These are phyloP conservation scores for Chloroceryle inda DNA, from an alignment of 2,797 vertebrate genomes.

Conservation along the genomic window DNA sequence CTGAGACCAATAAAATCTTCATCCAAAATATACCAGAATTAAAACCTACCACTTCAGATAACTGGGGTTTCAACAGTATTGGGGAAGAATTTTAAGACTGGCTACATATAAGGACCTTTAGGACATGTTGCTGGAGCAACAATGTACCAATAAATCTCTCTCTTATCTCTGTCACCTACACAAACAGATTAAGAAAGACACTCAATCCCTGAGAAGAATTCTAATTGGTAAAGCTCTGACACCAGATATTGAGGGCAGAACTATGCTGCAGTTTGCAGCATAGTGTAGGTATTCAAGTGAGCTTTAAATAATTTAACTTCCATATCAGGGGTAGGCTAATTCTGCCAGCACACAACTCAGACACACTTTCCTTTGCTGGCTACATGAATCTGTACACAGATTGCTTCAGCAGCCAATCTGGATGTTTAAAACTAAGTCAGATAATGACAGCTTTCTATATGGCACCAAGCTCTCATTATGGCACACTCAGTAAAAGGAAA, in stretches of 20 bases:
- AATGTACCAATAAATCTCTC: not conserved
- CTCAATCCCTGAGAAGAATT: not conserved
- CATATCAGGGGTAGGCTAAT: not conserved
- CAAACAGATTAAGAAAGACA: not conserved
- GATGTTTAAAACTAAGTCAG: not conserved
- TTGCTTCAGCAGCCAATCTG: not conserved
- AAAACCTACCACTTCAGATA: not conserved
- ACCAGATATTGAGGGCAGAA: not conserved
- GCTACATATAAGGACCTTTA: not conserved
- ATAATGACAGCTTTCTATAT: not conserved
- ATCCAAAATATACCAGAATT: not conserved
- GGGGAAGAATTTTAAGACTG: not conserved
- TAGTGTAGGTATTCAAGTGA: not conserved
- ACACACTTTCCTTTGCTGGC: not conserved
- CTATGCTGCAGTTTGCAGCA: not conserved
- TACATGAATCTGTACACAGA: not conserved
- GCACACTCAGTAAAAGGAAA: not conserved
- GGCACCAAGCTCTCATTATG: not conserved
- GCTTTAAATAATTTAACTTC: not conserved
- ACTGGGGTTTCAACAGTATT: not conserved
- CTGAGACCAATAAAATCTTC: not conserved
- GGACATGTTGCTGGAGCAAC: not conserved
- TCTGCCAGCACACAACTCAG: not conserved
- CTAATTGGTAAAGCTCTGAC: not conserved
- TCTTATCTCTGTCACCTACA: not conserved